Evolutionary conservation across 1,140 invertebrate species (phyloP).

Genomic region (Drosophila eugracilis): DNA sequence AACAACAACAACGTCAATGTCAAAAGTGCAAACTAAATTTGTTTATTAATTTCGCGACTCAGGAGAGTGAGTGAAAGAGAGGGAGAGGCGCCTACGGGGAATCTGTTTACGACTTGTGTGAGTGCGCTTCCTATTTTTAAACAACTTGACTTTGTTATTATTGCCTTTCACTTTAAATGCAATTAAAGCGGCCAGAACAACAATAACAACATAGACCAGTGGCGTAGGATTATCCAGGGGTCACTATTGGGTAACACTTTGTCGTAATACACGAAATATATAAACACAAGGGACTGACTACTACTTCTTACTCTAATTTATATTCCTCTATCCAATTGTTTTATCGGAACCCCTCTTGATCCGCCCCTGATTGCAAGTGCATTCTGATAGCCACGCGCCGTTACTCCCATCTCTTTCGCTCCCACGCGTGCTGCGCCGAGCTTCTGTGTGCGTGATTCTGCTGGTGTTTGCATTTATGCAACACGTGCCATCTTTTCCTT

Average conservation of each 20-base stretch:
- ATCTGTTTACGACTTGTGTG: slow-evolving; percentile 20
- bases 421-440: slow-evolving; percentile 14
- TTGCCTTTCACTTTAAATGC: slow-evolving; percentile 36
- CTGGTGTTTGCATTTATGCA: slow-evolving; percentile 44
- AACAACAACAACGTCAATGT: slow-evolving; percentile 48
- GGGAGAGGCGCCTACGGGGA: slow-evolving; percentile 4
- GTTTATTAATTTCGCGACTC: slow-evolving; percentile 40
- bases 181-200: slow-evolving; percentile 21
- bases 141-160: slow-evolving; percentile 41
- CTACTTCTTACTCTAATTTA: too few relatives aligned
- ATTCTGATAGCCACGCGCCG: slow-evolving; percentile 40
- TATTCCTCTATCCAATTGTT: too few relatives aligned
- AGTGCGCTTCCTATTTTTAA: slow-evolving; percentile 36
- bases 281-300: too few relatives aligned
- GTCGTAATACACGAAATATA: too few relatives aligned
- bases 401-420: not conserved
- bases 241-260: too few relatives aligned
- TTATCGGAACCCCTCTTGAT: not conserved
- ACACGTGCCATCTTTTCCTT: slow-evolving; percentile 59
- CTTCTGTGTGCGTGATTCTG: slow-evolving; percentile 20
- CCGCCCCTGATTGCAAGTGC: slow-evolving; percentile 14
- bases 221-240: not conserved
- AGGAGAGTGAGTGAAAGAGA: too few relatives aligned
- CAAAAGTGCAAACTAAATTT: slow-evolving; percentile 68
- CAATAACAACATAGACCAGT: slow-evolving; percentile 1